A percentile compares a stretch with the other conserved stretches of the same genome.
Conservation (phyloP, 2,888 invertebrate species). For the Calliopum simillimum region DNA sequence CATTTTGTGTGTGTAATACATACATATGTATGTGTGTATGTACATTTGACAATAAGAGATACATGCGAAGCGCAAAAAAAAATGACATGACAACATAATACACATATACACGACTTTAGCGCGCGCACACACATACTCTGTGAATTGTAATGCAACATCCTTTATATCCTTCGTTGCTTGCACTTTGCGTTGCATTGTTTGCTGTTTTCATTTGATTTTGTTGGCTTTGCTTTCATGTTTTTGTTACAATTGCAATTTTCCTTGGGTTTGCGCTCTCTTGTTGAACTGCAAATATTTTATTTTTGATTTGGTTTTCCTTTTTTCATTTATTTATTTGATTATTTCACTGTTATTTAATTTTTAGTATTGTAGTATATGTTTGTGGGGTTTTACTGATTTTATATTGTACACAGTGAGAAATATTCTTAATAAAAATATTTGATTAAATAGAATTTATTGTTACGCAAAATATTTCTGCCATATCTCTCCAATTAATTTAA, state of each 20-base stretch:
- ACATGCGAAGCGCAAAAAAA: not conserved
- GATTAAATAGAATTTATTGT: no score
- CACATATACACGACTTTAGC: not conserved
- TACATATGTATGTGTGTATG: not conserved
- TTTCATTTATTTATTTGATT: not conserved
- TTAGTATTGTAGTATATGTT: no score
- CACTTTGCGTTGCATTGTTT: not conserved
- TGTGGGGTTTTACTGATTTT: no score
- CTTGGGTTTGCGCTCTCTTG: not conserved
- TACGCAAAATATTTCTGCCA: no score
- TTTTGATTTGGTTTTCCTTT: conserved; percentile 4
- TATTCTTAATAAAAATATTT: no score
- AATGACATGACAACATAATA: conserved; percentile 1
- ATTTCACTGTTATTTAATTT: no score
- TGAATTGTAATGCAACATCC: not conserved
- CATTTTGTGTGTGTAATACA: no score
- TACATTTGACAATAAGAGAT: not conserved
- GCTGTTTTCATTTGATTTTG: not conserved
- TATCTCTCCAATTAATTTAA: no score
- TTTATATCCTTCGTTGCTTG: not conserved
- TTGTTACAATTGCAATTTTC: not conserved
- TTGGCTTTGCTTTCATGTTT: not conserved
- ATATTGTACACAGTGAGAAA: no score
- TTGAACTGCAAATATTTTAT: not conserved
- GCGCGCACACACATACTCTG: not conserved